phyloP scores from a whole-genome alignment of 2,888 invertebrate species.

The Megamerina dolium region DNA sequence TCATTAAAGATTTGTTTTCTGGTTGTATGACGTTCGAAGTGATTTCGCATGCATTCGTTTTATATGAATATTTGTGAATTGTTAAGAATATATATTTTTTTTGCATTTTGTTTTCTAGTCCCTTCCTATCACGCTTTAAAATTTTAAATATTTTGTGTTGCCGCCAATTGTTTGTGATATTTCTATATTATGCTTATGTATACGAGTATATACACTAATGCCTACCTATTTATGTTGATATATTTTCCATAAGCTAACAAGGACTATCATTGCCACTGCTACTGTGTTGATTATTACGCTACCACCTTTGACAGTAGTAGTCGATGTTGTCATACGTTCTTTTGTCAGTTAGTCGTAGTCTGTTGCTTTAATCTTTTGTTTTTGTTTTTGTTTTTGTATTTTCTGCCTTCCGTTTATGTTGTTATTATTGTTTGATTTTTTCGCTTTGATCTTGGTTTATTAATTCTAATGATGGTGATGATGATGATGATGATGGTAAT shows the following conservation, averaged over 20 bases:
- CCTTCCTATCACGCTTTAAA: not conserved
- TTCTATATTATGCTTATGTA: no score
- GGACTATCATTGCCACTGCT: no score
- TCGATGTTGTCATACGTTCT: not conserved
- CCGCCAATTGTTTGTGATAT: not conserved
- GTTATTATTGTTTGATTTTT: slow-evolving; percentile 9
- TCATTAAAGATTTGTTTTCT: not conserved
- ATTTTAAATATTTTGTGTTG: not conserved
- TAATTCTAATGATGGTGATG: slow-evolving; percentile 24
- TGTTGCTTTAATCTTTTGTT: not conserved
- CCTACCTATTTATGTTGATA: no score
- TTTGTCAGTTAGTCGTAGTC: not conserved
- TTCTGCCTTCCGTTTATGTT: not conserved
- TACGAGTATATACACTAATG: no score
- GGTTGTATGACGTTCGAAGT: not conserved
- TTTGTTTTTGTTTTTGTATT: not conserved
- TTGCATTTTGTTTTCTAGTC: not conserved
- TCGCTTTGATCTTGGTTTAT: slow-evolving; percentile 27
- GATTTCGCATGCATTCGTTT: not conserved
- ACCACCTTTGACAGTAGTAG: not conserved
- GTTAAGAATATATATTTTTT: no score
- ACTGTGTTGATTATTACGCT: not conserved
- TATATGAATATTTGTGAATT: no score
- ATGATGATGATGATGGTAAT: no score
- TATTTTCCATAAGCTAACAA: no score